phyloP scores from a whole-genome alignment of 2,888 invertebrate genomes.

The Carpatolechia fugitivella region DNA sequence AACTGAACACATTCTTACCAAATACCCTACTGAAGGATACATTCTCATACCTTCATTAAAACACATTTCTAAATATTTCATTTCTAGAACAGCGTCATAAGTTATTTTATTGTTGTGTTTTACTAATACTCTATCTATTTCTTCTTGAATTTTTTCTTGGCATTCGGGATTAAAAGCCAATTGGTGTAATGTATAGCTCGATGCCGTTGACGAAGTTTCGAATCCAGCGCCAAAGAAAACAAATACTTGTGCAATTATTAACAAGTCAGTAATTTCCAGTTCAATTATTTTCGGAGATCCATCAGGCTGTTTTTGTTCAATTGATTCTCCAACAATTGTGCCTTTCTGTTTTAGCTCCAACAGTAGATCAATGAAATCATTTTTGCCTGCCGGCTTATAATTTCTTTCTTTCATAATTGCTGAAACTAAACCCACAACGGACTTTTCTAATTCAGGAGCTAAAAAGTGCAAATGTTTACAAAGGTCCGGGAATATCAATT shows the following conservation, averaged over 20 bases:
- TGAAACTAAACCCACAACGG: conserved; percentile 48
- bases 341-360: conserved; percentile 60
- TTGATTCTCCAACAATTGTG: conserved; percentile 57
- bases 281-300: conserved; percentile 53
- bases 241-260: conserved; percentile 65
- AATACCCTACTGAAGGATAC: conserved; percentile 62
- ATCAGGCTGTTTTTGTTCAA: conserved; percentile 50
- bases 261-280: conserved; percentile 50
- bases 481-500: conserved; percentile 56
- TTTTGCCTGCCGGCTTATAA: conserved; percentile 55
- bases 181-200: conserved; percentile 69
- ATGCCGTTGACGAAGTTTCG: conserved; percentile 73
- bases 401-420: conserved; percentile 51
- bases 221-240: conserved; percentile 74
- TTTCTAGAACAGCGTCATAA: conserved; percentile 63
- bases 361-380: conserved; percentile 66
- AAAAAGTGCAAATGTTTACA: conserved; percentile 52
- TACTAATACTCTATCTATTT: conserved; percentile 58
- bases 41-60: conserved; percentile 65
- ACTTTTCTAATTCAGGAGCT: conserved; percentile 47
- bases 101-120: conserved; percentile 54
- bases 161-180: conserved; percentile 66
- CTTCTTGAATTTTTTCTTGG: conserved; percentile 61
- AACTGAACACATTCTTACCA: conserved; percentile 55
- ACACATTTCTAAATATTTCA: conserved; percentile 62